phyloP scores from a whole-genome alignment of 2,113 vertebrate genomes.

The Macroglossus sobrinus region DNA sequence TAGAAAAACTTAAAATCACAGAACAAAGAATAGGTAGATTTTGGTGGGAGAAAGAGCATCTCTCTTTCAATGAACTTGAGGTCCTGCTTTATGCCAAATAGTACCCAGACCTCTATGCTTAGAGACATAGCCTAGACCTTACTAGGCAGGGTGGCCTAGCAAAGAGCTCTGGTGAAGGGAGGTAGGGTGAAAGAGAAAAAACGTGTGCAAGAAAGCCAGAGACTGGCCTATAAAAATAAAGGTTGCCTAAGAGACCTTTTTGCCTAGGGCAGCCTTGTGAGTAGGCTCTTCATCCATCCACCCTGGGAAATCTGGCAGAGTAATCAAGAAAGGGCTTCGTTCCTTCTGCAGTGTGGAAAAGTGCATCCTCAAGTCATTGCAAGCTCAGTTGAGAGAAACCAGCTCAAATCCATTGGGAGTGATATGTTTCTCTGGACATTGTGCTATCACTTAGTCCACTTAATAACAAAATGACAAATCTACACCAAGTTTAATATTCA shows the following conservation, averaged over 20 bases:
- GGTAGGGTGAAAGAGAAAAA: not conserved
- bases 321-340: not conserved
- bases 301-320: not conserved
- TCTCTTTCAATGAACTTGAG: not conserved
- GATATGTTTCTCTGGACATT: not conserved
- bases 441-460: not conserved
- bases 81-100: not conserved
- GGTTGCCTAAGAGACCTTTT: not conserved
- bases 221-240: not conserved
- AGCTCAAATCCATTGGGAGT: not conserved
- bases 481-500: not conserved
- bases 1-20: not conserved
- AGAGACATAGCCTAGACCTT: not conserved
- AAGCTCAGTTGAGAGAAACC: not conserved
- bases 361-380: not conserved
- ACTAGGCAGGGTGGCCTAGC: not conserved
- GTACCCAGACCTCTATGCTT: not conserved
- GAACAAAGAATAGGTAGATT: not conserved
- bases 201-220: not conserved
- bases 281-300: not conserved
- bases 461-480: not conserved
- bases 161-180: not conserved
- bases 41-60: not conserved
- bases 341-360: not conserved
- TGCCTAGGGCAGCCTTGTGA: not conserved